Base-by-base conservation (phyloP, 2,888 invertebrate genomes). In the Dysmachus trigonus region DNA sequence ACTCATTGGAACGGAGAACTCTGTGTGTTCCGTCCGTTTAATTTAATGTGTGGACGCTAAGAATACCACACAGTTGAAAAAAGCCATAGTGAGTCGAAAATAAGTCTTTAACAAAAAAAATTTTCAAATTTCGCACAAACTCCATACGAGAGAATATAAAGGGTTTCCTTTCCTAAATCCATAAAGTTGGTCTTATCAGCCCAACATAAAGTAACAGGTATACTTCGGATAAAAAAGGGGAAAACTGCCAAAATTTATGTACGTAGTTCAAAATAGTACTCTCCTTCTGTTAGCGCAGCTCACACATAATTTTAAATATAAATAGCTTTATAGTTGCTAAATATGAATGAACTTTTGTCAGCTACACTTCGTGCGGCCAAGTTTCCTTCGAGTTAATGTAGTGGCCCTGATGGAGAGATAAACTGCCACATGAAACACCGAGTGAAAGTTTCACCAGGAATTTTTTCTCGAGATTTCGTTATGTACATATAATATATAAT, bases 301-400 rank as follows among this genome's bases (percentile, higher is more conserved):
- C 31, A 10, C 73, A 73, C 73, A 73, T 73, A 27, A 73, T 35
- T 73, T 73, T 31, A 73, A 73, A 73, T 73, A 73, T 73, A 35
- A 33, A 73, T 73, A n/a, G 35, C 33, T 73, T 15, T 15, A 15
- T n/a, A n/a, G 73, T 35, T 73, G n/a, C 33, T 73, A 35, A 73
- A 73, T 73, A 73, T 73, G 73, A 73, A 73, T 73, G 62, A 73
- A 73, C 73, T 73, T 73, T 73, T 31, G n/a, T 31, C 73, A n/a
- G 31, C 73, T 7, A 15, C n/a, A 73, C 15, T 31, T 73, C 15
- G 33, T 15, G 72, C 73, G 31, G 27, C 73, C 35, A 33, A 33
- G 73, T 30, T 73, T 31, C n/a, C 73, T 5, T 33, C 35, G 31
- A 33, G 33, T 62, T 73, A 73, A 73, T 73, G 73, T 35, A 73